phyloP scores from a whole-genome alignment of 2,888 invertebrate species.

The Nomada ferruginata region DNA sequence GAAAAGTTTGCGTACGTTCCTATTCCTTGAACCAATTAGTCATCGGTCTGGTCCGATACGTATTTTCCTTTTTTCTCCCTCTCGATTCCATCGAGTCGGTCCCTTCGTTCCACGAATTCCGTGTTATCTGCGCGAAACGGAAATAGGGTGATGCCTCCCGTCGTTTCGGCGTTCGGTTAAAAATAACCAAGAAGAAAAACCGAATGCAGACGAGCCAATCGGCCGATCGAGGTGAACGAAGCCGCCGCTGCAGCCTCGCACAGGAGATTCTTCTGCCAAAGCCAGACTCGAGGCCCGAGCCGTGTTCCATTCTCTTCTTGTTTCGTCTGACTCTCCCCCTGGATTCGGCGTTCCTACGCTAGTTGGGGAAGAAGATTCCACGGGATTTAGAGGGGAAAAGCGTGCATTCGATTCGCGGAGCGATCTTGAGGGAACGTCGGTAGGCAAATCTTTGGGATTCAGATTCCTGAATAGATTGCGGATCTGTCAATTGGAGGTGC shows the following conservation, averaged over 20 bases:
- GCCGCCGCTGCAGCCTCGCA: conserved; percentile 1
- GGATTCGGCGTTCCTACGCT: conserved; percentile 1
- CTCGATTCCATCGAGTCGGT: not conserved
- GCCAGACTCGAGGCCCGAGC: conserved; percentile 10
- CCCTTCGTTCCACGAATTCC: not conserved
- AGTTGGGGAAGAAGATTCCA: not conserved
- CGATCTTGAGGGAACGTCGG: conserved; percentile 3
- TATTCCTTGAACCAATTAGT: conserved; percentile 33
- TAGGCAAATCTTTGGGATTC: not conserved
- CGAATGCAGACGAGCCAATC: conserved; percentile 33
- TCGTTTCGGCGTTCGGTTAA: conserved; percentile 30
- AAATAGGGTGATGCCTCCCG: conserved; percentile 40
- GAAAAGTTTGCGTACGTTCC: not conserved
- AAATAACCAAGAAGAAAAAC: conserved; percentile 41
- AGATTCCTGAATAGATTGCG: not conserved
- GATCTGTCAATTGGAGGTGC: not conserved
- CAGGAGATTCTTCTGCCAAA: conserved; percentile 31
- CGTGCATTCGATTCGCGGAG: conserved; percentile 7
- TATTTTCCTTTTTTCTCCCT: not conserved
- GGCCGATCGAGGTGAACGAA: conserved; percentile 25
- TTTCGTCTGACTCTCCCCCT: conserved; percentile 20
- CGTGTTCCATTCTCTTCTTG: conserved; percentile 30
- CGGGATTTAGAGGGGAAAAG: conserved; percentile 7
- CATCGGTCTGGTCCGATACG: conserved; percentile 4
- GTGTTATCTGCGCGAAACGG: conserved; percentile 39